phyloP scores from a whole-genome alignment of 2,113 vertebrate species.

The Romanogobio albipinnatus region DNA sequence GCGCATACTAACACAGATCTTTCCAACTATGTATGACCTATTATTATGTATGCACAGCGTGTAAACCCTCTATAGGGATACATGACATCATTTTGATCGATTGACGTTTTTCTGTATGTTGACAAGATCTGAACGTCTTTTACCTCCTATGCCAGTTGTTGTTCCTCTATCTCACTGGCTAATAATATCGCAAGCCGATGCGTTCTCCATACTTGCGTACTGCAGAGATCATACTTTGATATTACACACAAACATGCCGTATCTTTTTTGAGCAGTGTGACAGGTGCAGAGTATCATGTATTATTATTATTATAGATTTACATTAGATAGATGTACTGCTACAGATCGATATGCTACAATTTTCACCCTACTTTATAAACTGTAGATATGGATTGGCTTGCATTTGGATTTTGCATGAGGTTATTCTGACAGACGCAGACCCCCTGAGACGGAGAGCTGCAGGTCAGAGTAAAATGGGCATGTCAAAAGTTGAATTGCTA shows the following conservation, averaged over 20 bases:
- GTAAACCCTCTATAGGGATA: background rate
- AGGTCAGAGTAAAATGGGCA: too few relatives aligned
- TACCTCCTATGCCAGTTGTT: background rate
- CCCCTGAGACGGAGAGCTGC: background rate
- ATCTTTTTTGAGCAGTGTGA: background rate
- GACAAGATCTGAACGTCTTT: background rate
- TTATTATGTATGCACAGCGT: background rate
- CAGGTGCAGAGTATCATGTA: background rate
- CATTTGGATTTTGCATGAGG: background rate
- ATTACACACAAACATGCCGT: background rate
- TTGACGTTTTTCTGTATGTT: background rate
- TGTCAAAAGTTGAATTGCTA: too few relatives aligned
- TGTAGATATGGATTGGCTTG: background rate
- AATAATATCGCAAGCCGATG: background rate
- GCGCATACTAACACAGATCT: background rate
- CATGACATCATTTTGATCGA: background rate
- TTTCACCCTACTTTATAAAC: background rate
- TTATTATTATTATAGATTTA: background rate
- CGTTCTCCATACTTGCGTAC: background rate
- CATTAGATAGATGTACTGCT: background rate
- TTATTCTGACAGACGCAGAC: background rate
- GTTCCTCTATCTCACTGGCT: background rate
- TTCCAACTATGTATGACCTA: too few relatives aligned
- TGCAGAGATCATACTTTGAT: background rate
- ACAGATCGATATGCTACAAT: background rate